A percentile compares a stretch with the other conserved stretches of the same genome.
phyloP scores from a whole-genome alignment of 2,113 vertebrate genomes.

The Takifugu flavidus region DNA sequence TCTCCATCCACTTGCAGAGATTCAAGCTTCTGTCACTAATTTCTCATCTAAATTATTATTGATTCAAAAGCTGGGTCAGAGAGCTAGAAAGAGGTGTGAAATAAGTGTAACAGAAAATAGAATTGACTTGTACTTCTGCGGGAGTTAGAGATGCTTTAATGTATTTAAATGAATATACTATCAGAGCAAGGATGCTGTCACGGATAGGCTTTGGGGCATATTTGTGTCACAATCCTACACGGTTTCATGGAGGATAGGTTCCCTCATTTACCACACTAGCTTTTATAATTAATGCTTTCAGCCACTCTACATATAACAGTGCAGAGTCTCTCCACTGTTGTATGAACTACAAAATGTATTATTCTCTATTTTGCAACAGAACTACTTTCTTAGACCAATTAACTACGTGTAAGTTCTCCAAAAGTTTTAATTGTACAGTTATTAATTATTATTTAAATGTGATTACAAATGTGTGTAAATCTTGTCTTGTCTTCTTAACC shows the following conservation, averaged over 20 bases:
- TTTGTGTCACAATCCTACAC: slow-evolving; percentile 66
- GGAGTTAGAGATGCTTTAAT: slow-evolving; percentile 63
- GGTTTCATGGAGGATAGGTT: slow-evolving; percentile 54
- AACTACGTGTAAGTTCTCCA: too few species aligned
- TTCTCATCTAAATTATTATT: slow-evolving; percentile 72
- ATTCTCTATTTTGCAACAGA: too few species aligned
- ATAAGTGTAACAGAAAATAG: slow-evolving; percentile 60
- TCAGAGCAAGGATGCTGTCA: slow-evolving; percentile 46
- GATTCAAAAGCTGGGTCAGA: slow-evolving; percentile 56
- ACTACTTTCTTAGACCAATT: too few species aligned
- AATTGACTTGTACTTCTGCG: slow-evolving; percentile 60
- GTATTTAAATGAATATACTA: slow-evolving; percentile 70
- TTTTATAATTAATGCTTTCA: slow-evolving; percentile 68
- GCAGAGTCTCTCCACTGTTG: too few species aligned
- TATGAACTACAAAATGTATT: too few species aligned
- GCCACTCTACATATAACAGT: slow-evolving; percentile 29
- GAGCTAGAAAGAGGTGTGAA: slow-evolving; percentile 56
- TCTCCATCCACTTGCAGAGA: slow-evolving; percentile 43
- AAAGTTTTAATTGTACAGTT: too few species aligned
- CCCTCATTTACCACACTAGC: slow-evolving; percentile 59
- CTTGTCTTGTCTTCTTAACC: too few species aligned
- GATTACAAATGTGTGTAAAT: too few species aligned
- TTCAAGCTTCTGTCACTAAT: slow-evolving; percentile 60
- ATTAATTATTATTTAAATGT: too few species aligned
- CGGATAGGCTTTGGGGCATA: slow-evolving; percentile 56